Evolutionary conservation across 2,797 vertebrate species (phyloP).

Genomic region (Megaceryle alcyon): DNA sequence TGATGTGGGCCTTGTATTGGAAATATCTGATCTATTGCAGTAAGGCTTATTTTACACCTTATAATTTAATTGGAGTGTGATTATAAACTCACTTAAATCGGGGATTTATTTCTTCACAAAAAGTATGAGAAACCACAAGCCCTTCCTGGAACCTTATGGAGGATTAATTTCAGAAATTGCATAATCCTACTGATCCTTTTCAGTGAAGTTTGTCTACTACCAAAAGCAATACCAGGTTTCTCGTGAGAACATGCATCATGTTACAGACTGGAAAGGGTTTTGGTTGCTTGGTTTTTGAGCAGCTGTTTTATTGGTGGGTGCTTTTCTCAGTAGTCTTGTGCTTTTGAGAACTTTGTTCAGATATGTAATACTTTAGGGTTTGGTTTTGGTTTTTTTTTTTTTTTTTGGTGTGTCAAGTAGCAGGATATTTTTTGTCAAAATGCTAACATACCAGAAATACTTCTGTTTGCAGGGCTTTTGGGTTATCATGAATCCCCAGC

Average conservation of each 20-base stretch:
- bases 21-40: neutral
- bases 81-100: neutral
- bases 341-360: neutral
- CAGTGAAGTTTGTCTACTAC: neutral
- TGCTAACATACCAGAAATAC: rapidly evolving
- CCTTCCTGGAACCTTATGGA: neutral
- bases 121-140: neutral
- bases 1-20: neutral
- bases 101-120: neutral
- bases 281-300: neutral
- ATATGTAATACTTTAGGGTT: neutral
- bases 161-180: neutral
- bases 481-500: neutral
- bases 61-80: neutral
- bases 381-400: neutral
- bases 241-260: neutral
- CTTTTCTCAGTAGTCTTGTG: neutral
- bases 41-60: neutral
- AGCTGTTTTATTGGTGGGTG: neutral
- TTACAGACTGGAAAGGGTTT: neutral
- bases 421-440: neutral
- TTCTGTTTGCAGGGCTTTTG: neutral
- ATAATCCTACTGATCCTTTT: neutral
- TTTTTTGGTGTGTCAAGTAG: neutral
- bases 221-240: neutral